Conservation (phyloP, 2,113 vertebrate species). For the Cyanistes caeruleus region DNA sequence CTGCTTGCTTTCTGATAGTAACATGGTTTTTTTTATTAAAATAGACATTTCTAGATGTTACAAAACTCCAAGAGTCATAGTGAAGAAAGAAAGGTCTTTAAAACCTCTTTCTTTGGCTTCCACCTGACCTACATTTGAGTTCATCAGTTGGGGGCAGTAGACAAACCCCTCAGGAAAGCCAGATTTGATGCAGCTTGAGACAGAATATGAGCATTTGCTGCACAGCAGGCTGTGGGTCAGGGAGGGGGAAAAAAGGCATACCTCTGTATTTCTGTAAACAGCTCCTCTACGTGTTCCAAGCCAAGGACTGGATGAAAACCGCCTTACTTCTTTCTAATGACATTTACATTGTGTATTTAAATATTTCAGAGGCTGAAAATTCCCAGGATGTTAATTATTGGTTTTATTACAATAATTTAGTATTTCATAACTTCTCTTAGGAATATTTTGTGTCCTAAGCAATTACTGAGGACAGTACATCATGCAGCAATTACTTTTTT, state of each 20-base stretch:
- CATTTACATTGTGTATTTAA: background rate
- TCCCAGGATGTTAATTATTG: background rate
- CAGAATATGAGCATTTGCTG: background rate
- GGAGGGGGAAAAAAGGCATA: background rate
- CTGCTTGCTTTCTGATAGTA: background rate
- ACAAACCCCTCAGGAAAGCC: conserved; percentile 6
- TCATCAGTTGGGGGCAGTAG: background rate
- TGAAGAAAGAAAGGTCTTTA: background rate
- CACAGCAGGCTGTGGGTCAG: background rate
- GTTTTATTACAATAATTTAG: conserved; percentile 25
- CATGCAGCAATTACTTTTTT: background rate
- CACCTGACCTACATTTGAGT: conserved; percentile 36
- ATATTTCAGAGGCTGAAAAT: background rate
- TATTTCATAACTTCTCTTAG: background rate
- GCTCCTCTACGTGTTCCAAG: background rate
- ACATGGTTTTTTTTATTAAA: background rate
- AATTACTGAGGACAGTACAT: conserved; percentile 30
- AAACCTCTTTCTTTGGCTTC: background rate
- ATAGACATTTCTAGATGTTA: background rate
- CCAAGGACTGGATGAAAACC: background rate
- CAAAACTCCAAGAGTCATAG: background rate
- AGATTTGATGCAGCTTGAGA: background rate
- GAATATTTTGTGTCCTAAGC: conserved; percentile 18
- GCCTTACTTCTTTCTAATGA: background rate
- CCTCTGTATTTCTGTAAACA: background rate